These are phyloP conservation scores for Stomorhina lunata DNA, from an alignment of 2,888 invertebrate species.

Conservation along the genomic window DNA sequence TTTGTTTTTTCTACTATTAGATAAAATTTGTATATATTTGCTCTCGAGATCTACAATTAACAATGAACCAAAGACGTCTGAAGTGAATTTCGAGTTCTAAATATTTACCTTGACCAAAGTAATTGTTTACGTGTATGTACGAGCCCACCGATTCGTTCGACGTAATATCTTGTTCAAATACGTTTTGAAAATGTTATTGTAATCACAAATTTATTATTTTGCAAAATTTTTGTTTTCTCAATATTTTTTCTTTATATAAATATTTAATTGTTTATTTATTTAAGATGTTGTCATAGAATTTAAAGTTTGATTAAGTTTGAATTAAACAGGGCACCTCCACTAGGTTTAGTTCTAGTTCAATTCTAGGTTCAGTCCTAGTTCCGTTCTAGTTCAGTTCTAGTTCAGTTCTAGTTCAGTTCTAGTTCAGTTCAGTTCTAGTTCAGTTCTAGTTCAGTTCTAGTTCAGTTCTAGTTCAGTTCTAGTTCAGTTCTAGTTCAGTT, in stretches of 20 bases:
- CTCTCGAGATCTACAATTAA: constrained; percentile 1
- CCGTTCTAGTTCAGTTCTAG: no score
- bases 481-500: no score
- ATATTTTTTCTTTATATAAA: background rate
- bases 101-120: background rate
- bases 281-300: constrained; percentile 28
- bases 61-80: background rate
- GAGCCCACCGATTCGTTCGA: constrained; percentile 13
- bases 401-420: no score
- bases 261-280: constrained; percentile 42
- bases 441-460: no score
- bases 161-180: background rate
- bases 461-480: no score
- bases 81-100: background rate
- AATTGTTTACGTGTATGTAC: background rate
- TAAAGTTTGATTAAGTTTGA: no score
- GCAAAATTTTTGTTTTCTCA: constrained; percentile 10
- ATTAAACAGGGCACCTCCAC: no score
- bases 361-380: no score
- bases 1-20: background rate
- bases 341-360: no score
- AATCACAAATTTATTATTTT: background rate
- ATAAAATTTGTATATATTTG: constrained; percentile 25
- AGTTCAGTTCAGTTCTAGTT: no score
- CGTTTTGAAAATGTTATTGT: background rate